Conservation (phyloP, 53 echinoderm and acorn worm species). For the Stichopus horrens region DNA sequence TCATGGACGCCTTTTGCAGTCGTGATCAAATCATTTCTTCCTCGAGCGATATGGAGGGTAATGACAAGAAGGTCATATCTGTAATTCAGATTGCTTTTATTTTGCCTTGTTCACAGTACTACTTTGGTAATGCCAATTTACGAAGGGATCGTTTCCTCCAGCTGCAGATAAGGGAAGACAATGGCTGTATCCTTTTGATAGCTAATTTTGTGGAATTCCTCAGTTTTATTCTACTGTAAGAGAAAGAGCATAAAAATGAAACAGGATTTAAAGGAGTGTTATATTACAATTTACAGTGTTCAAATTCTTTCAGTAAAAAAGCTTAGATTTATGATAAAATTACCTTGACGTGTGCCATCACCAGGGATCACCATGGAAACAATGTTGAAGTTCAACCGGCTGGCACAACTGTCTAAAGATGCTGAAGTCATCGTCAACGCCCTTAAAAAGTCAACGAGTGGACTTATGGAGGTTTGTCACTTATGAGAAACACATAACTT, state of each 20-base stretch:
- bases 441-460: conserved; percentile 66
- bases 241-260: background rate
- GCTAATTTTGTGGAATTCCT: too few relatives aligned
- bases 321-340: background rate
- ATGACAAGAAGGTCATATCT: too few relatives aligned
- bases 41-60: too few relatives aligned
- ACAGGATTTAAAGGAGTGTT: background rate
- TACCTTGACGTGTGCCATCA: conserved; percentile 23
- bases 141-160: conserved; percentile 81
- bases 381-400: conserved; percentile 83
- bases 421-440: conserved; percentile 62
- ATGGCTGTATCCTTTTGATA: conserved; percentile 89
- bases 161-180: conserved; percentile 77
- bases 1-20: too few relatives aligned
- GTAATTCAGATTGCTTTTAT: background rate
- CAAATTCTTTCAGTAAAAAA: too few relatives aligned
- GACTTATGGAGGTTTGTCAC: conserved; percentile 78
- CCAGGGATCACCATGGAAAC: conserved; percentile 82
- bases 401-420: conserved; percentile 69
- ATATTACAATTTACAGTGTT: too few relatives aligned
- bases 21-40: too few relatives aligned
- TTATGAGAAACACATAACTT: too few relatives aligned
- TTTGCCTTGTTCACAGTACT: conserved; percentile 58
- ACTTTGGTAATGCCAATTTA: conserved; percentile 90
- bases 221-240: background rate